Percentiles rank a stretch among this genome's conserved stretches.
phyloP scores from a whole-genome alignment of 2,888 invertebrate species.

The Megalurothrips usitatus region DNA sequence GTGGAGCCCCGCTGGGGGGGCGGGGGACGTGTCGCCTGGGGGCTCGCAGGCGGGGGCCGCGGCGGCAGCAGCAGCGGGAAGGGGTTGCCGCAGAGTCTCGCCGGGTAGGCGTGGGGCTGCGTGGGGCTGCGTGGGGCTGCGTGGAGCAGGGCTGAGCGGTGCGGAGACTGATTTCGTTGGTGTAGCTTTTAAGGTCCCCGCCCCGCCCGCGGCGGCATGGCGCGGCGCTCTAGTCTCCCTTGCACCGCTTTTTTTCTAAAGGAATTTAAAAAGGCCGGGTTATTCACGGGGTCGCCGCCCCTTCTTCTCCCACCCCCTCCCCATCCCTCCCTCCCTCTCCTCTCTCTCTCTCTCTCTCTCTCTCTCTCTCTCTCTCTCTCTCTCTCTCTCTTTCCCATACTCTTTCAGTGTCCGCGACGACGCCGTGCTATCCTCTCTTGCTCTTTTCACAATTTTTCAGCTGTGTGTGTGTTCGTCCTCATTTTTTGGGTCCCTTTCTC shows the following conservation, averaged over 20 bases:
- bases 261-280: constrained; percentile 3
- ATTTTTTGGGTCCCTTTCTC: background rate
- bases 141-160: background rate
- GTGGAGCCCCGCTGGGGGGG: no score
- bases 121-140: no score
- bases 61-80: no score
- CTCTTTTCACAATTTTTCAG: no score
- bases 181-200: constrained; percentile 1
- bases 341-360: background rate
- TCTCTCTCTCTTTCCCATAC: background rate
- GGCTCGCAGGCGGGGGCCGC: no score
- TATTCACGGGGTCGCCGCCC: background rate
- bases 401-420: background rate
- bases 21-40: no score
- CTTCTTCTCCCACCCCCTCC: background rate
- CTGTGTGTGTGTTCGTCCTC: no score
- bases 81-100: no score
- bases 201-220: background rate
- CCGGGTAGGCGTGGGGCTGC: no score
- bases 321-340: background rate
- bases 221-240: background rate
- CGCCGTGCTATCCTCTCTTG: no score
- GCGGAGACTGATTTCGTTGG: background rate
- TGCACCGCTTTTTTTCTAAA: background rate
- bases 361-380: background rate